A percentile compares a stretch with the other conserved stretches of the same genome.
phyloP scores from a whole-genome alignment of 2,888 invertebrate species.

The Melieria omissa region DNA sequence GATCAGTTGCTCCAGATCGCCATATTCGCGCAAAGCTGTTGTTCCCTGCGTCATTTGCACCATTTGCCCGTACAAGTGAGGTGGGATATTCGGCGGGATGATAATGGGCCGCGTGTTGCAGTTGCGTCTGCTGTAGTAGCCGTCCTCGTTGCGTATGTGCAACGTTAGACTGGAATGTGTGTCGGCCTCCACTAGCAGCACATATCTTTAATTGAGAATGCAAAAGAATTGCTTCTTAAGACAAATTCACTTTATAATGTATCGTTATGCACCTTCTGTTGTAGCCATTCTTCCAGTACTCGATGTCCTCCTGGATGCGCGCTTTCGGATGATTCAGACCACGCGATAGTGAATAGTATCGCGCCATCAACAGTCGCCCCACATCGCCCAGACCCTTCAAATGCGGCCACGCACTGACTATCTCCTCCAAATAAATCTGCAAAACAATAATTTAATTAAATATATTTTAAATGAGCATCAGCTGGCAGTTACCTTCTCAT shows the following conservation, averaged over 20 bases:
- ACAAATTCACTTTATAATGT: slow-evolving; percentile 16
- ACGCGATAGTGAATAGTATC: slow-evolving; percentile 78
- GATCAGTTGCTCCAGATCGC: slow-evolving; percentile 57
- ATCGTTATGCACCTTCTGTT: slow-evolving; percentile 72
- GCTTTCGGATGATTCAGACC: slow-evolving; percentile 76
- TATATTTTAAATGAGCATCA: background rate
- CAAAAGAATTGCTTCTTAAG: background rate
- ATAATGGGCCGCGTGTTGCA: slow-evolving; percentile 72
- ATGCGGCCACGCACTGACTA: slow-evolving; percentile 79
- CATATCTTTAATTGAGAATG: slow-evolving; percentile 73
- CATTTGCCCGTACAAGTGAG: slow-evolving; percentile 88
- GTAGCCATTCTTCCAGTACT: slow-evolving; percentile 81
- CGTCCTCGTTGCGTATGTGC: slow-evolving; percentile 83
- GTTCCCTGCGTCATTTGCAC: slow-evolving; percentile 73
- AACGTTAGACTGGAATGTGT: slow-evolving; percentile 89
- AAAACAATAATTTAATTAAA: slow-evolving; percentile 26
- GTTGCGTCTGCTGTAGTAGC: slow-evolving; percentile 77
- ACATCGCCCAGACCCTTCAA: slow-evolving; percentile 79
- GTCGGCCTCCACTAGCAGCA: slow-evolving; percentile 87
- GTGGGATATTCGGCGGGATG: slow-evolving; percentile 68
- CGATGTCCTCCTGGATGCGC: slow-evolving; percentile 78
- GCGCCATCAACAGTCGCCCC: slow-evolving; percentile 80
- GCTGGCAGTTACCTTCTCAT: slow-evolving; percentile 74
- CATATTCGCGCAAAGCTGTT: slow-evolving; percentile 60
- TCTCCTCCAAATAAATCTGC: slow-evolving; percentile 78